A percentile compares a stretch with the other conserved stretches of the same genome.
Evolutionary conservation across 2,888 invertebrate genomes (phyloP).

Genomic region (Eilema depressum): DNA sequence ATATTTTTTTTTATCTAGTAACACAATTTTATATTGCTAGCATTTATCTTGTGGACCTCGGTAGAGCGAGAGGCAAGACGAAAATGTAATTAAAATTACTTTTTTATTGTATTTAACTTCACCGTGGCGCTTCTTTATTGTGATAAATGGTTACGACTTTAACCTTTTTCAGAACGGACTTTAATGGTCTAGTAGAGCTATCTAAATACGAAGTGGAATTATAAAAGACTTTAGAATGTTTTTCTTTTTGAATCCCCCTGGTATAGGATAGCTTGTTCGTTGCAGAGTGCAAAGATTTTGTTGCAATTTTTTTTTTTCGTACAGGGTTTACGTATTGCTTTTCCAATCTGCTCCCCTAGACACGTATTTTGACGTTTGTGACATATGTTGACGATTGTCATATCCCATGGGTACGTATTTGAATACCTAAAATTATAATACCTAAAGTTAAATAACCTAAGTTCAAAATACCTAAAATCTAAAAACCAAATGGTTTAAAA

Average conservation of each 20-base stretch:
- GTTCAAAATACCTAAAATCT: too few relatives aligned
- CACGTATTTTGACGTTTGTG: too few relatives aligned
- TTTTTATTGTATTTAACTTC: conserved; percentile 45
- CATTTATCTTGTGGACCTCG: conserved; percentile 34
- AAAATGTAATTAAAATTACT: conserved; percentile 52
- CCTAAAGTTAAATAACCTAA: too few relatives aligned
- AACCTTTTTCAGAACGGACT: conserved; percentile 16
- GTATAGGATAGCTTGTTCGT: neutral
- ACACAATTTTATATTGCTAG: conserved; percentile 22
- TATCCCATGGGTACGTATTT: too few relatives aligned
- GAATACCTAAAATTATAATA: too few relatives aligned
- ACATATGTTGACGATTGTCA: too few relatives aligned
- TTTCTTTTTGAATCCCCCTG: neutral
- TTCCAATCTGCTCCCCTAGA: too few relatives aligned
- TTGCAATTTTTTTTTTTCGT: too few relatives aligned
- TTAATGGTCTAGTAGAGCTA: conserved; percentile 17
- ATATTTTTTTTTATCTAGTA: neutral
- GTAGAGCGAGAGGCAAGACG: conserved; percentile 33
- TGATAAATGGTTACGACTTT: conserved; percentile 45
- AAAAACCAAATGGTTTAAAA: too few relatives aligned
- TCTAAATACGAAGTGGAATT: conserved; percentile 9
- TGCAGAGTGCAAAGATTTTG: neutral
- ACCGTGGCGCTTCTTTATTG: conserved; percentile 46
- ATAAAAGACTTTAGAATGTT: neutral
- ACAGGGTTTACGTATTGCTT: too few relatives aligned